Evolutionary conservation across 2,888 invertebrate genomes (phyloP).

Genomic region (Melanchra persicariae): DNA sequence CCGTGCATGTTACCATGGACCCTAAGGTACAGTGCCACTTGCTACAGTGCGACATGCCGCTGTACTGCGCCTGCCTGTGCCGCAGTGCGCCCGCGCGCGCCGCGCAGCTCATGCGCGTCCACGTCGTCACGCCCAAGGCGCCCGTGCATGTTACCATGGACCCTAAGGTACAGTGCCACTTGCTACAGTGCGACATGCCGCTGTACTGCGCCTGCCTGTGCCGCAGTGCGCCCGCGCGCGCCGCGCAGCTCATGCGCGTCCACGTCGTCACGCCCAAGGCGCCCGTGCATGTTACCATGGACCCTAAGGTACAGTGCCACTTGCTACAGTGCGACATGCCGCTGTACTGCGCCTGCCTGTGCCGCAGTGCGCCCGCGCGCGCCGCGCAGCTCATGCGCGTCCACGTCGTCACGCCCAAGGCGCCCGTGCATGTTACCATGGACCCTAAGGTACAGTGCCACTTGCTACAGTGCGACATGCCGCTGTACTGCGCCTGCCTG

Average conservation of each 20-base stretch:
- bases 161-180: constrained; percentile 67
- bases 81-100: constrained; percentile 72
- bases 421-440: constrained; percentile 96
- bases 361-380: constrained; percentile 73
- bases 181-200: constrained; percentile 92
- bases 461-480: constrained; percentile 92
- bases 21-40: constrained; percentile 65
- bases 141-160: constrained; percentile 97
- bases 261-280: constrained; percentile 95
- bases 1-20: constrained; percentile 96
- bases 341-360: constrained; percentile 71
- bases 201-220: constrained; percentile 72
- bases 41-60: constrained; percentile 92
- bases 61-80: constrained; percentile 73
- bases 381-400: constrained; percentile 75
- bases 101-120: constrained; percentile 77
- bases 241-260: constrained; percentile 75
- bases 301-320: constrained; percentile 78
- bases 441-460: constrained; percentile 82
- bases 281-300: constrained; percentile 96
- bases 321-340: constrained; percentile 92
- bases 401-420: constrained; percentile 94
- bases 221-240: constrained; percentile 72
- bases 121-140: constrained; percentile 94
- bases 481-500: constrained; percentile 70